These are phyloP conservation scores for Oligia latruncula DNA, from an alignment of 2,888 invertebrate genomes.

Conservation along the genomic window DNA sequence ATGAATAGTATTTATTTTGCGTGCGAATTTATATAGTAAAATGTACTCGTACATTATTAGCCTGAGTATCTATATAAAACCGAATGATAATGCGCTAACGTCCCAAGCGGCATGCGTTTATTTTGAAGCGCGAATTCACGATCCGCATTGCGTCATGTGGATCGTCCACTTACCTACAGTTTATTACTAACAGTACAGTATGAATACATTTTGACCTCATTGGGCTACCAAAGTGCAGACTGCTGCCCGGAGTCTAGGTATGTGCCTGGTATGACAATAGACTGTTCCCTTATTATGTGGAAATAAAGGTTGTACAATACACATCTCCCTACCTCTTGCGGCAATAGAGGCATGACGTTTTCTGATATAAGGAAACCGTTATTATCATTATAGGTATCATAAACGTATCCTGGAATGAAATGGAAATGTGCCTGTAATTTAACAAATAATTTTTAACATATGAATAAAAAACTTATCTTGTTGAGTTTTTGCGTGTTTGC, in stretches of 20 bases:
- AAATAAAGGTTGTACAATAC: background rate
- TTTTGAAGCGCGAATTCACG: conserved; percentile 1
- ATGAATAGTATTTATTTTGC: background rate
- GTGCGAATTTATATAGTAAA: background rate
- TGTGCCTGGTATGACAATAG: too few relatives aligned
- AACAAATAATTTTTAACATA: conserved; percentile 39
- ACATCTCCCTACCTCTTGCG: background rate
- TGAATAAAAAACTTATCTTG: conserved; percentile 42
- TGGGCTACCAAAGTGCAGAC: background rate
- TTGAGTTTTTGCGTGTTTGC: conserved; percentile 15
- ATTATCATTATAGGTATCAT: background rate
- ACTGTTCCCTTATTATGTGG: background rate
- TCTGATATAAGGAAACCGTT: background rate
- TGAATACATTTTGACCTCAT: background rate
- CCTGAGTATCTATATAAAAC: background rate
- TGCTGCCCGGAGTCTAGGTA: background rate
- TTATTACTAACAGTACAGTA: background rate
- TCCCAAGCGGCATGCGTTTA: conserved; percentile 7
- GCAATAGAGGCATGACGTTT: background rate
- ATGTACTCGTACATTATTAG: background rate
- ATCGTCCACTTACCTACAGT: conserved; percentile 10
- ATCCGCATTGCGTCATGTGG: conserved; percentile 14
- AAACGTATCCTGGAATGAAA: conserved; percentile 8
- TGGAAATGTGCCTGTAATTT: conserved; percentile 26
- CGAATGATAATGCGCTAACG: background rate